Conservation (phyloP, 2,888 invertebrate species). For the Abrostola triplasia region DNA sequence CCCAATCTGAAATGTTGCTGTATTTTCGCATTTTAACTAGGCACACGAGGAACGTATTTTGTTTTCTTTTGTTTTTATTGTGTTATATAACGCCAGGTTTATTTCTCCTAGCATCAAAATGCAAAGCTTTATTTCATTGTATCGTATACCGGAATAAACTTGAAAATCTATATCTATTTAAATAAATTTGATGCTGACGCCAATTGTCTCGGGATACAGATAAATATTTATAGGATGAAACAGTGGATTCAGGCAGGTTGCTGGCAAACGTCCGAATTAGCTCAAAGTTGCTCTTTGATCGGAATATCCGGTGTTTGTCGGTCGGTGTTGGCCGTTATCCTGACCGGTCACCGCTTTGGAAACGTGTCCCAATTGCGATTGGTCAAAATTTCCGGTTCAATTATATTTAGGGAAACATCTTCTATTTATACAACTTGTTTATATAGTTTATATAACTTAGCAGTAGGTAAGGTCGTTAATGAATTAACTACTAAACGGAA, state of each 20-base stretch:
- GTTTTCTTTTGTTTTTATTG: slow-evolving; percentile 39
- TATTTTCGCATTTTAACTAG: slow-evolving; percentile 79
- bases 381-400: slow-evolving; percentile 40
- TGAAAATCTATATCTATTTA: slow-evolving; percentile 11
- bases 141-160: slow-evolving; percentile 9
- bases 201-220: slow-evolving; percentile 57
- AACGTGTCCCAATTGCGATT: slow-evolving; percentile 49
- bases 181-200: slow-evolving; percentile 32
- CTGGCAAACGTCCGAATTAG: slow-evolving; percentile 76
- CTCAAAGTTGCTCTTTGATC: slow-evolving; percentile 76
- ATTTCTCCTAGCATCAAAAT: slow-evolving; percentile 21
- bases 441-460: no score
- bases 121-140: not conserved
- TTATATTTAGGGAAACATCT: slow-evolving; percentile 20
- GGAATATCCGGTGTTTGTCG: slow-evolving; percentile 57
- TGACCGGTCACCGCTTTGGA: slow-evolving; percentile 56
- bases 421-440: no score
- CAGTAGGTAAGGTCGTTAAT: no score
- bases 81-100: slow-evolving; percentile 32
- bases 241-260: slow-evolving; percentile 58
- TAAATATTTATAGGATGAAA: slow-evolving; percentile 75
- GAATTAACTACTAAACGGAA: no score
- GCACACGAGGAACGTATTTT: slow-evolving; percentile 56
- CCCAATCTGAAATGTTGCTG: slow-evolving; percentile 82
- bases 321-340: slow-evolving; percentile 36